phyloP scores from a whole-genome alignment of 2,888 invertebrate species.

The Calephelis perditalis region DNA sequence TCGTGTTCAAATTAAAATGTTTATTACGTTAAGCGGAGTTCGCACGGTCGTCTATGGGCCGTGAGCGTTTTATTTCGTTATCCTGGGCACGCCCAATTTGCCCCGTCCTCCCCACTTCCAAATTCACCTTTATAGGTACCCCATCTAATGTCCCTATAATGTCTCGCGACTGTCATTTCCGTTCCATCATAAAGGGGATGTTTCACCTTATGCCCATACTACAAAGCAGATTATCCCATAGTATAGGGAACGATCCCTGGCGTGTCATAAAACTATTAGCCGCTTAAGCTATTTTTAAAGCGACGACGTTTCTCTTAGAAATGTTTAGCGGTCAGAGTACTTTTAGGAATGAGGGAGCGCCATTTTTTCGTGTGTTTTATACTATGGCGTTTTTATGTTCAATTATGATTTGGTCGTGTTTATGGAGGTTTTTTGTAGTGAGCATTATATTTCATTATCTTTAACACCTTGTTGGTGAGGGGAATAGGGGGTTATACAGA shows the following conservation, averaged over 20 bases:
- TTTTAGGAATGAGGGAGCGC: slow-evolving; percentile 56
- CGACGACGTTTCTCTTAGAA: slow-evolving; percentile 56
- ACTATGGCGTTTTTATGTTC: slow-evolving; percentile 56
- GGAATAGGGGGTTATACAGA: slow-evolving; percentile 21
- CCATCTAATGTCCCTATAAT: slow-evolving; percentile 66
- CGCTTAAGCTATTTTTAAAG: slow-evolving; percentile 73
- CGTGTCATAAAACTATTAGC: slow-evolving; percentile 78
- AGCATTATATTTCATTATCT: slow-evolving; percentile 66
- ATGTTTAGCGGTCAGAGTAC: slow-evolving; percentile 50
- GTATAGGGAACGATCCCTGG: slow-evolving; percentile 40
- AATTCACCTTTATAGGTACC: slow-evolving; percentile 53
- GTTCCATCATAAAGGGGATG: slow-evolving; percentile 26
- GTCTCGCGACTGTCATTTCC: slow-evolving; percentile 58
- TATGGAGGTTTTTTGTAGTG: slow-evolving; percentile 48
- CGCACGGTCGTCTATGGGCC: slow-evolving; percentile 60
- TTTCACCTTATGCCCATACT: slow-evolving; percentile 39
- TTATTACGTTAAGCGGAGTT: slow-evolving; percentile 74
- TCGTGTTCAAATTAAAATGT: slow-evolving; percentile 77
- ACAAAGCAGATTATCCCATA: slow-evolving; percentile 44
- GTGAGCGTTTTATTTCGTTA: slow-evolving; percentile 73
- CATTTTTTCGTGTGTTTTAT: slow-evolving; percentile 53
- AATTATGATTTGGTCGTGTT: slow-evolving; percentile 63
- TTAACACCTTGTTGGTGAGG: slow-evolving; percentile 61
- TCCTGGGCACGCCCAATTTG: slow-evolving; percentile 53
- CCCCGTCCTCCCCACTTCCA: slow-evolving; percentile 41